phyloP scores from a whole-genome alignment of 2,113 vertebrate species.

The Panthera uncia region DNA sequence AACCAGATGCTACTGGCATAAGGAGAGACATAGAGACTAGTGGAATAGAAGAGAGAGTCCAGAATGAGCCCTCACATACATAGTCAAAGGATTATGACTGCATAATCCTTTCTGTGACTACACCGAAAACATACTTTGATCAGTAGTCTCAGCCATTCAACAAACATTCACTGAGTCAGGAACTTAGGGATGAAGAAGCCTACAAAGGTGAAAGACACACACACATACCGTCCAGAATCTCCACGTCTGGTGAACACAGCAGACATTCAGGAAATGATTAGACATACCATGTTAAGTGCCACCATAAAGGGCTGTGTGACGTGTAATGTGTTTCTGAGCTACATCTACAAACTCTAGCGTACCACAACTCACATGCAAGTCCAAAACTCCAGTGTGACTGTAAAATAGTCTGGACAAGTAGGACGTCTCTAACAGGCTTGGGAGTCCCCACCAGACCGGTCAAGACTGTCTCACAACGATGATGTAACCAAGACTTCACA shows the following conservation, averaged over 20 bases:
- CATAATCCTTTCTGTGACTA: background rate
- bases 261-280: background rate
- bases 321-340: background rate
- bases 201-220: background rate
- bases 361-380: background rate
- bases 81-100: background rate
- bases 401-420: background rate
- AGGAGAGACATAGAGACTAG: background rate
- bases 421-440: background rate
- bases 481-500: background rate
- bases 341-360: background rate
- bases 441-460: background rate
- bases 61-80: background rate
- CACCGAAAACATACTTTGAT: background rate
- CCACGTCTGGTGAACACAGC: background rate
- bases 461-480: background rate
- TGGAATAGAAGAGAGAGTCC: background rate
- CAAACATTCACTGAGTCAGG: background rate
- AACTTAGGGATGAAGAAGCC: background rate
- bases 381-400: background rate
- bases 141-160: background rate
- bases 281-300: background rate
- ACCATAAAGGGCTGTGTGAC: background rate
- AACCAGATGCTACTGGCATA: background rate
- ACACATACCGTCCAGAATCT: background rate